Evolutionary conservation across 2,797 vertebrate genomes (phyloP).

Genomic region (Meriones psammophilus): DNA sequence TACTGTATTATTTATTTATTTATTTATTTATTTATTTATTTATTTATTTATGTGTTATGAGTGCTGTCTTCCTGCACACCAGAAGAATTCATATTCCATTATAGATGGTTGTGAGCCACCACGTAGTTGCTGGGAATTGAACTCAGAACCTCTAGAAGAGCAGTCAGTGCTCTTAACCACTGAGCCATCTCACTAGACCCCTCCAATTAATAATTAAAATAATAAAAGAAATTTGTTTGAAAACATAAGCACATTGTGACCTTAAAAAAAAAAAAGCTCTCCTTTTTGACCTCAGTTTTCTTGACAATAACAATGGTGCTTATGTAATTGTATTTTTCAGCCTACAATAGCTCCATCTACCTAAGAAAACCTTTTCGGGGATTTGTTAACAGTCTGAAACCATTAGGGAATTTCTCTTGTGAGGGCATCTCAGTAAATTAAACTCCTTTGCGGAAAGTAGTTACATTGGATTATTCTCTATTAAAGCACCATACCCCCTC

Average conservation of each 20-base stretch:
- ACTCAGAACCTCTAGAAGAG: too few species aligned
- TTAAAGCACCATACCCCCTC: neutral
- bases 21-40: too few species aligned
- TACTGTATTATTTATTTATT: too few species aligned
- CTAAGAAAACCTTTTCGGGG: neutral
- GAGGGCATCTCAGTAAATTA: neutral
- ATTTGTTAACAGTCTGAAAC: neutral
- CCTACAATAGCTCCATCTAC: neutral
- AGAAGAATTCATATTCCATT: too few species aligned
- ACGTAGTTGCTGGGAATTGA: too few species aligned
- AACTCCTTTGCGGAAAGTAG: neutral
- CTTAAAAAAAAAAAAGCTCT: neutral
- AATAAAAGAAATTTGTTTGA: neutral
- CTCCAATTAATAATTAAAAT: neutral
- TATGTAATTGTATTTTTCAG: neutral
- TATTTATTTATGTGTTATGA: too few species aligned
- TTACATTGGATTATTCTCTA: neutral
- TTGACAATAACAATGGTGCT: neutral
- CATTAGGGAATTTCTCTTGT: neutral
- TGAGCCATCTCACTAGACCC: too few species aligned
- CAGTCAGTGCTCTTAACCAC: too few species aligned
- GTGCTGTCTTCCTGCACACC: too few species aligned
- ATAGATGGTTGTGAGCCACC: too few species aligned
- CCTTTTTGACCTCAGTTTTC: neutral
- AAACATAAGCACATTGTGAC: neutral